These are phyloP conservation scores for Pseudococcus jackbeardsleyi DNA, from an alignment of 2,888 invertebrate species.

Conservation along the genomic window DNA sequence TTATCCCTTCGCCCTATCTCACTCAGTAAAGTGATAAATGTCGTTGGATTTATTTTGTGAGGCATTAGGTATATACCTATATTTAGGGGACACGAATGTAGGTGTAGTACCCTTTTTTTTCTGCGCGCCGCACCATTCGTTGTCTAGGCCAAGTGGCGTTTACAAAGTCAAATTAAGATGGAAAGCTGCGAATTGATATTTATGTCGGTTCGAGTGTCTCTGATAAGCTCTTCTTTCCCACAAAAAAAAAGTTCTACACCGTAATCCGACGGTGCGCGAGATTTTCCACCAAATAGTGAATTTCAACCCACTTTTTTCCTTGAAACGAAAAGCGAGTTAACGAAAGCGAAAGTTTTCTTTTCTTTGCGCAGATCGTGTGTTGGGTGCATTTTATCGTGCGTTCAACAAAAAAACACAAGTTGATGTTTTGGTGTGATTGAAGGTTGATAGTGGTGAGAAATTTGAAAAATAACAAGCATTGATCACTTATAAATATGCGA, in stretches of 20 bases:
- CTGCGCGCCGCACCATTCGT: not conserved
- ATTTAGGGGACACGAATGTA: constrained; percentile 1
- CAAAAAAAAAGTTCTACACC: not conserved
- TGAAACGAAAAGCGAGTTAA: not conserved
- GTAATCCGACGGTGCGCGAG: not conserved
- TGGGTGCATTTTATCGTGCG: no score
- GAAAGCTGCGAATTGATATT: constrained; percentile 23
- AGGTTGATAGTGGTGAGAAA: no score
- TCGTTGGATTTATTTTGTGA: not conserved
- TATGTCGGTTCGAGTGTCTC: constrained; percentile 7
- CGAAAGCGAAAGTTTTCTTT: not conserved
- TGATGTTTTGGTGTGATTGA: no score
- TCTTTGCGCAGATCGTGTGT: not conserved
- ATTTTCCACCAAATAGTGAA: not conserved
- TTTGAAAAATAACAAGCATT: no score
- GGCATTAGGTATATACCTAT: not conserved
- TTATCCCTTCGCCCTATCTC: not conserved
- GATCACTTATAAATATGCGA: no score
- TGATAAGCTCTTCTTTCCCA: not conserved
- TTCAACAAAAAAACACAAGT: no score
- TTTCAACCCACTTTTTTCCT: not conserved
- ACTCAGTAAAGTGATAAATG: constrained; percentile 12
- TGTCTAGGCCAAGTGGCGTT: not conserved
- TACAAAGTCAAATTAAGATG: constrained; percentile 21
- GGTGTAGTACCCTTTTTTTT: not conserved